Conservation (phyloP, 2,888 invertebrate species). For the Xanthorhoe spadicearia region DNA sequence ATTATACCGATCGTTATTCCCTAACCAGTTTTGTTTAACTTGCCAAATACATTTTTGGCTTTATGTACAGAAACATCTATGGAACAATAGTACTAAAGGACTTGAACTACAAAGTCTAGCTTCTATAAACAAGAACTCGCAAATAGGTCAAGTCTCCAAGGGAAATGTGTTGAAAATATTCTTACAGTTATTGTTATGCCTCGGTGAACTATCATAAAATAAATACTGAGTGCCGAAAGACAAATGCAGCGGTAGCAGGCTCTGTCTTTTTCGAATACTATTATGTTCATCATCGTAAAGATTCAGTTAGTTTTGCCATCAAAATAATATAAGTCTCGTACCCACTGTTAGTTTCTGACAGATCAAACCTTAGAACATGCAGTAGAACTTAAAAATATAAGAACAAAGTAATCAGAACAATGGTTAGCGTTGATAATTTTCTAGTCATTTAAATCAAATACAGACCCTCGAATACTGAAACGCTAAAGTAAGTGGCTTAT, state of each 20-base stretch:
- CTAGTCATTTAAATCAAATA: neutral
- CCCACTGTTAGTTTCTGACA: too few species aligned
- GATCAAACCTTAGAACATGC: too few species aligned
- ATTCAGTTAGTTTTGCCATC: neutral
- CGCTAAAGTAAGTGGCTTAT: too few species aligned
- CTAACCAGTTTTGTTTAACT: slow-evolving; percentile 16
- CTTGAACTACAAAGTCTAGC: slow-evolving; percentile 8
- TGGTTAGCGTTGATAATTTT: too few species aligned
- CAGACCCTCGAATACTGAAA: too few species aligned
- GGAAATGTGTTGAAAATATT: slow-evolving; percentile 17
- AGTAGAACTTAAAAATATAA: too few species aligned
- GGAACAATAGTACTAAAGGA: neutral
- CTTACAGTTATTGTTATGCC: slow-evolving; percentile 8
- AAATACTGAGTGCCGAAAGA: slow-evolving; percentile 3
- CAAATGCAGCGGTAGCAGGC: neutral
- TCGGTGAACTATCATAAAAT: slow-evolving; percentile 5
- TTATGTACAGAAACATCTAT: slow-evolving; percentile 5
- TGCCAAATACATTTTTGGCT: slow-evolving; percentile 9
- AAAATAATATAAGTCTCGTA: neutral
- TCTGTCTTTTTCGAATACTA: neutral
- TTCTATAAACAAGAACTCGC: slow-evolving; percentile 8
- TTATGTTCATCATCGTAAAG: neutral
- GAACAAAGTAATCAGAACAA: too few species aligned
- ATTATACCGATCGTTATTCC: slow-evolving; percentile 12
- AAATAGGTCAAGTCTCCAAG: slow-evolving; percentile 25